Base-by-base conservation (phyloP, 2,797 vertebrate genomes). In the Kryptolebias ocellatus region DNA sequence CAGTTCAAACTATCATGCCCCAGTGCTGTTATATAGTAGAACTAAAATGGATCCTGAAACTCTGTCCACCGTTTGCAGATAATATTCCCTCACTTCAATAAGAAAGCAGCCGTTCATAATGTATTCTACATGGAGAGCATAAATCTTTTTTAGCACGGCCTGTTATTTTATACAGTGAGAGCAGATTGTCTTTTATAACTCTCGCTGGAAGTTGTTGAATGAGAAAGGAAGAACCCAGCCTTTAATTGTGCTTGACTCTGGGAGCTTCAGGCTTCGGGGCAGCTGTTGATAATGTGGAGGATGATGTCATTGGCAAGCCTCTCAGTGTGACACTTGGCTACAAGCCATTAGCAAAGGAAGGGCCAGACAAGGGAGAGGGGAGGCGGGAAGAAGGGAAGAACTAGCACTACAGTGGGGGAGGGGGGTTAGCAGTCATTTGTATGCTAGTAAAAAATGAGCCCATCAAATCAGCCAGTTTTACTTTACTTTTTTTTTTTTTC, bases 291-390 rank as follows among this genome's bases (percentile, higher is more conserved):
- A 71, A 74, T 60, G 78, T 76, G 72, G 70, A 44, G 72, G 72
- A 72, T 89, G 86, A 94, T 92, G 91, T 94, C 91, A 94, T 86
- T 72, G 55, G 70, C 78, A 81, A 85, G 84, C 60, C 78, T 83
- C 68, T 78, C 74, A 58, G 74, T 84, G 79, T 83, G 74, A 89
- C 79, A 90, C 82, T 86, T 89, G 92, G 92, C 86, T 37, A 57
- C 24, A 1, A 45, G 83, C 91, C 92, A 90, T 81, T 52, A 75
- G 68, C 44, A 53, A 57, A 79, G 60, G 68, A 75, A 70, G 60
- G 84, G 78, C 70, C 71, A 80, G 76, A 82, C 46, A 54, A 67
- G 73, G 57, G 61, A 67, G 69, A 27, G 67, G 39, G 34, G 53
- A 60, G 44, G 39, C 34, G 45, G 0, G 24, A 47, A 31, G 49